Percentiles rank a stretch among this genome's conserved stretches.
These are phyloP conservation scores for Drosophila virilis DNA, from an alignment of 1,140 invertebrate species.

Conservation along the genomic window DNA sequence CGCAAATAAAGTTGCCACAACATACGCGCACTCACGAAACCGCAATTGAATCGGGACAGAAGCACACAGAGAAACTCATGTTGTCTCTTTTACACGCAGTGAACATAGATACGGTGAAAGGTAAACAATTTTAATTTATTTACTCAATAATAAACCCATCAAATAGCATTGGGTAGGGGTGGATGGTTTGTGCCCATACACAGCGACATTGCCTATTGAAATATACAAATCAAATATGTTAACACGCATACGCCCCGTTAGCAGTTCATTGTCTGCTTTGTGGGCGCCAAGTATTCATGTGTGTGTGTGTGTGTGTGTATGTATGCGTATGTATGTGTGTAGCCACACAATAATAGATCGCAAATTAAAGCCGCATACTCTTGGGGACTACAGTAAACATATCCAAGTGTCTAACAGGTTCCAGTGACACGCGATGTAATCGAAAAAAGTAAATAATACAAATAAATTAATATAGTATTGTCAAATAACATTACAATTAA, in stretches of 20 bases:
- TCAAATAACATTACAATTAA: too few species aligned
- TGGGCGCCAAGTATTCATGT: background rate
- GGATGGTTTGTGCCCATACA: background rate
- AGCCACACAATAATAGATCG: slow-evolving; percentile 38
- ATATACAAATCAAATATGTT: slow-evolving; percentile 62
- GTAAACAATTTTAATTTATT: slow-evolving; percentile 82
- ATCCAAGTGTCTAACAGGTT: background rate
- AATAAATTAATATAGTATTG: too few species aligned
- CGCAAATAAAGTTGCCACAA: slow-evolving; percentile 76
- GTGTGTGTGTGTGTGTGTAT: slow-evolving; percentile 12
- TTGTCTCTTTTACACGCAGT: slow-evolving; percentile 20
- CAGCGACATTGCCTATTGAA: slow-evolving; percentile 33
- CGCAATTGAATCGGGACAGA: slow-evolving; percentile 60
- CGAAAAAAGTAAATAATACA: too few species aligned
- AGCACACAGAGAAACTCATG: slow-evolving; percentile 17
- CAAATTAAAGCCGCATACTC: slow-evolving; percentile 44
- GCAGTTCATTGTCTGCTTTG: slow-evolving; percentile 42
- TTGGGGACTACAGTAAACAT: background rate
- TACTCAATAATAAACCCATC: slow-evolving; percentile 79
- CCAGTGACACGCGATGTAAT: background rate
- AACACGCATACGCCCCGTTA: slow-evolving; percentile 52
- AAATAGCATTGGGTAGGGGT: slow-evolving; percentile 32
- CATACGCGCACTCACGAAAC: slow-evolving; percentile 75
- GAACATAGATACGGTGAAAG: slow-evolving; percentile 53
- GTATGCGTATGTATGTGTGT: slow-evolving; percentile 12